These are phyloP conservation scores for Ifrita kowaldi DNA, from an alignment of 2,113 vertebrate species.

Conservation along the genomic window DNA sequence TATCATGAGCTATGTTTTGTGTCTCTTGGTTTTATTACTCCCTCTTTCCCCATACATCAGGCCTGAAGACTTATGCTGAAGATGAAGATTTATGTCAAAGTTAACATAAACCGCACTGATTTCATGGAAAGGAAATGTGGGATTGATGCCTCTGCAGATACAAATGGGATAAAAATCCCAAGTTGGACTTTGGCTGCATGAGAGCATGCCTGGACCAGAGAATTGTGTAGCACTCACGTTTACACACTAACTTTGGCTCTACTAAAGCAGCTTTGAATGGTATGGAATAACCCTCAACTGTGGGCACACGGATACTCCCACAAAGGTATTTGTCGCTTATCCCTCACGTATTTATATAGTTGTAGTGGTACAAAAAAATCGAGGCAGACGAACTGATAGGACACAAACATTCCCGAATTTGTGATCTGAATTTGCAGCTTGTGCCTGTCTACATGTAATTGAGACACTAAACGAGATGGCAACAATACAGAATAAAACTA, in stretches of 20 bases:
- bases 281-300: not conserved
- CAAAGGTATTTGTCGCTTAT: not conserved
- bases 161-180: not conserved
- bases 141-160: not conserved
- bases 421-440: slow-evolving; percentile 9
- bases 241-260: not conserved
- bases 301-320: not conserved
- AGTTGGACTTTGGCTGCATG: not conserved
- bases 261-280: not conserved
- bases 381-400: not conserved
- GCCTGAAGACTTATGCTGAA: not conserved
- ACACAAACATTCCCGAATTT: not conserved
- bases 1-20: not conserved
- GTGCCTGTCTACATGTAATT: not conserved
- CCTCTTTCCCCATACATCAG: not conserved
- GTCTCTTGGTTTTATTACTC: not conserved
- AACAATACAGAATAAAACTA: slow-evolving; percentile 45
- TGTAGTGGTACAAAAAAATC: not conserved
- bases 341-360: not conserved
- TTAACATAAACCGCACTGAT: not conserved
- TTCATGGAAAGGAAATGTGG: not conserved
- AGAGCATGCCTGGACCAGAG: not conserved
- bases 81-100: not conserved
- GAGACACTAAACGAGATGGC: not conserved
- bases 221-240: not conserved